Conservation (phyloP, 1,140 invertebrate genomes). For the Tetramorium simillimum region DNA sequence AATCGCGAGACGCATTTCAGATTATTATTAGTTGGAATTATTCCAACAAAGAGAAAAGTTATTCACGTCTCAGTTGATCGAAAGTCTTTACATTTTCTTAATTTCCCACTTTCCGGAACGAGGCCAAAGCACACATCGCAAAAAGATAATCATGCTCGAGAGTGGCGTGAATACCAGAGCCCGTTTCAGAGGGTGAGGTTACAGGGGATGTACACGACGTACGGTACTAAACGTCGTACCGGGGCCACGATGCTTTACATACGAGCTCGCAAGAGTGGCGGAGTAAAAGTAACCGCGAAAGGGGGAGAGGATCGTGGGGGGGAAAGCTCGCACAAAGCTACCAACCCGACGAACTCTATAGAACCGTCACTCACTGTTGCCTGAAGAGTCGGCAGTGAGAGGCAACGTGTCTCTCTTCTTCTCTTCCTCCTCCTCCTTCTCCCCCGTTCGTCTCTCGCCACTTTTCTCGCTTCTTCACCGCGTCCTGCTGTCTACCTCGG, state of each 20-base stretch:
- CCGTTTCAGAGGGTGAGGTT: constrained; percentile 52
- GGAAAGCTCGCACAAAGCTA: constrained; percentile 80
- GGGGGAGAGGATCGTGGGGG: constrained; percentile 59
- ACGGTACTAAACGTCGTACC: constrained; percentile 71
- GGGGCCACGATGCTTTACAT: constrained; percentile 68
- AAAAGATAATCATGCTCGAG: constrained; percentile 47
- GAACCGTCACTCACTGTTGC: constrained; percentile 82
- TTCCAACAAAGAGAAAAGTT: not conserved
- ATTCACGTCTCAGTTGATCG: not conserved
- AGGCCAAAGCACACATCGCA: constrained; percentile 14
- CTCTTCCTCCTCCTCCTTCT: constrained; percentile 57
- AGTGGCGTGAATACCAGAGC: constrained; percentile 24
- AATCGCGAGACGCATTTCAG: constrained; percentile 38
- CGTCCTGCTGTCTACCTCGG: constrained; percentile 11
- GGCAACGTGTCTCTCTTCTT: constrained; percentile 65
- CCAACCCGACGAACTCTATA: constrained; percentile 82
- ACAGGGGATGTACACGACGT: constrained; percentile 61
- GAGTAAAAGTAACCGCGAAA: constrained; percentile 66
- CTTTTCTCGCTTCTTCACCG: constrained; percentile 31
- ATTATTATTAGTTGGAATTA: too few species aligned
- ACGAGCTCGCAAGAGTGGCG: constrained; percentile 64
- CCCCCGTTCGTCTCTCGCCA: not conserved
- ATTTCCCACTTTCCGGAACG: constrained; percentile 23
- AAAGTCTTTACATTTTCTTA: not conserved
- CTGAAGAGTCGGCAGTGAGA: constrained; percentile 71